A percentile compares a stretch with the other conserved stretches of the same genome.
Evolutionary conservation across 1,140 invertebrate genomes (phyloP).

Genomic region (Drosophila bocqueti): DNA sequence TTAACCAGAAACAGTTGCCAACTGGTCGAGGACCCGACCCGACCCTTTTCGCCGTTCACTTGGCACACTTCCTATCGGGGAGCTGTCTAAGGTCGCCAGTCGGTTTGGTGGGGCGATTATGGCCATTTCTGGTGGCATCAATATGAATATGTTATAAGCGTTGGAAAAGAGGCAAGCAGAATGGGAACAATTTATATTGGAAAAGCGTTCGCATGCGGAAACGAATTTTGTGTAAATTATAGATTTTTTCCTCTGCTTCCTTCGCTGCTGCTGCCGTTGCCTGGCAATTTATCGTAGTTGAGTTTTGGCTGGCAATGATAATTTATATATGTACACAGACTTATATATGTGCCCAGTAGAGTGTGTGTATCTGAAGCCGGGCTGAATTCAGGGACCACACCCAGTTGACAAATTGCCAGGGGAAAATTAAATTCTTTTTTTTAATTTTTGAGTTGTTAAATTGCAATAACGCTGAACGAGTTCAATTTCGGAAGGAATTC

Average conservation of each 20-base stretch:
- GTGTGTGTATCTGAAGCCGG: constrained; percentile 31
- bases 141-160: constrained; percentile 58
- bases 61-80: constrained; percentile 66
- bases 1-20: constrained; percentile 65
- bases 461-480: constrained; percentile 24
- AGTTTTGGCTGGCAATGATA: constrained; percentile 78
- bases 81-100: constrained; percentile 35
- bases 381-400: constrained; percentile 42
- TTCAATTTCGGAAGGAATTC: constrained; percentile 6
- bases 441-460: constrained; percentile 42
- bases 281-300: constrained; percentile 78
- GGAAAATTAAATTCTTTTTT: constrained; percentile 43
- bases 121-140: constrained; percentile 65
- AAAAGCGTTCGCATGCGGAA: constrained; percentile 63
- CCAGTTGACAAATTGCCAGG: constrained; percentile 78
- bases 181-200: constrained; percentile 58
- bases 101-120: constrained; percentile 49
- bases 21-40: constrained; percentile 15
- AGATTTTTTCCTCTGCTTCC: constrained; percentile 65
- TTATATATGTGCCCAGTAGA: constrained; percentile 7
- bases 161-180: constrained; percentile 18
- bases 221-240: constrained; percentile 82
- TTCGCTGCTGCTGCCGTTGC: constrained; percentile 22
- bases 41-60: constrained; percentile 13
- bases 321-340: constrained; percentile 57